phyloP scores from a whole-genome alignment of 2,113 vertebrate genomes.

The Petrocephalus zakoni region DNA sequence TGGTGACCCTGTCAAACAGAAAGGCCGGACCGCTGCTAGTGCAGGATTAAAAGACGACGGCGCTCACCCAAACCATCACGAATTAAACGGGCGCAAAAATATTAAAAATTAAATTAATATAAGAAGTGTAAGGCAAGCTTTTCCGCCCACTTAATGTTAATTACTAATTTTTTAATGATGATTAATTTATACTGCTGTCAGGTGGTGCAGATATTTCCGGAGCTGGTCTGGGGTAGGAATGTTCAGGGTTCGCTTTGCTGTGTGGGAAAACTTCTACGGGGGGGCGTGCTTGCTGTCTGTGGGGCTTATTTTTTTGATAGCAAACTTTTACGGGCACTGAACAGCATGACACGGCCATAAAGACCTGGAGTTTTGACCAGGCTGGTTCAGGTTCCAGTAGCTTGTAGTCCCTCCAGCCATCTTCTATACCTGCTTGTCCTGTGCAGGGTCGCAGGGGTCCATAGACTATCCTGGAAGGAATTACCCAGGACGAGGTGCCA shows the following conservation, averaged over 20 bases:
- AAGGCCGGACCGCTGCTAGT: not conserved
- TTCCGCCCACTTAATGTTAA: slow-evolving; percentile 1
- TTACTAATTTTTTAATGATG: not conserved
- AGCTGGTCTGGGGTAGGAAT: not conserved
- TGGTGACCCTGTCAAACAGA: not conserved
- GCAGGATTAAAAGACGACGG: not conserved
- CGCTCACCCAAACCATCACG: not conserved
- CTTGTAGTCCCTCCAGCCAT: not conserved
- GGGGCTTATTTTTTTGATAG: not conserved
- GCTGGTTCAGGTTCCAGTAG: not conserved
- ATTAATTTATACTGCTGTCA: slow-evolving; percentile 13
- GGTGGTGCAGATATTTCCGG: not conserved
- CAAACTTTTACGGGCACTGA: not conserved
- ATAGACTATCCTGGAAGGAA: not conserved
- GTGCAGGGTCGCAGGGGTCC: not conserved
- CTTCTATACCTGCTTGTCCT: not conserved
- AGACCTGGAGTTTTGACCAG: not conserved
- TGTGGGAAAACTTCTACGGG: not conserved
- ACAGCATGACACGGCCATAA: not conserved
- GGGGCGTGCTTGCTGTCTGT: too few species aligned
- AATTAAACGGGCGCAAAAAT: not conserved
- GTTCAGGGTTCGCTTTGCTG: not conserved
- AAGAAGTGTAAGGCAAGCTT: not conserved
- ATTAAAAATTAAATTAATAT: not conserved
- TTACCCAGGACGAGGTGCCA: not conserved